phyloP scores from a whole-genome alignment of 2,113 vertebrate species.

The Alethe diademata region DNA sequence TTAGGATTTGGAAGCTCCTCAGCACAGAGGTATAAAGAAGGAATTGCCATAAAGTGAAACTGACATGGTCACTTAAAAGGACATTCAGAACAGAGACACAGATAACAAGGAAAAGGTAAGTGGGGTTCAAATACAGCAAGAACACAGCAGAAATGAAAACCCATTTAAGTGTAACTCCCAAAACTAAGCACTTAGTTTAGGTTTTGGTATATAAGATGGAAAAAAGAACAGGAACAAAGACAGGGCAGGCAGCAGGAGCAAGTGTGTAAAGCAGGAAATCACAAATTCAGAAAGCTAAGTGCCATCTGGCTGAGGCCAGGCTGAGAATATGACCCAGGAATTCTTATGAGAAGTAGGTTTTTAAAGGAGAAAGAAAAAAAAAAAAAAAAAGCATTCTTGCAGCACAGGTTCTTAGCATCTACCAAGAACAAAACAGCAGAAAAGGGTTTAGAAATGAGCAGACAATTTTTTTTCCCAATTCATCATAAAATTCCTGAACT shows the following conservation, averaged over 20 bases:
- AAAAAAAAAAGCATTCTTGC: background rate
- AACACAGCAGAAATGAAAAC: background rate
- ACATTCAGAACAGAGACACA: background rate
- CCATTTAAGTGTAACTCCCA: background rate
- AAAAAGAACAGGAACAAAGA: background rate
- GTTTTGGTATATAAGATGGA: background rate
- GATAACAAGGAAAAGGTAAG: background rate
- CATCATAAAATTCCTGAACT: background rate
- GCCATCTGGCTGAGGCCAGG: background rate
- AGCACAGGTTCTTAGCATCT: background rate
- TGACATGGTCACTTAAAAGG: background rate
- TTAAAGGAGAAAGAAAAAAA: background rate
- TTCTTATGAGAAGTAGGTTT: background rate
- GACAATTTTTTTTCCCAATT: background rate
- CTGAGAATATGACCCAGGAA: background rate
- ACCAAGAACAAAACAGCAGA: background rate
- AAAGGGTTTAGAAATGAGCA: background rate
- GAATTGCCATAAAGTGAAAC: background rate
- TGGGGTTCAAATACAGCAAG: background rate
- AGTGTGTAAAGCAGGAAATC: background rate
- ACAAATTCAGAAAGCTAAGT: background rate
- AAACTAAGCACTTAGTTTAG: background rate
- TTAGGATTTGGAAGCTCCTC: background rate
- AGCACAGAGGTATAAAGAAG: background rate
- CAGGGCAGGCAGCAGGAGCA: background rate